phyloP scores from a whole-genome alignment of 1,140 invertebrate genomes.

The Hyposmocoma kahamanoa region DNA sequence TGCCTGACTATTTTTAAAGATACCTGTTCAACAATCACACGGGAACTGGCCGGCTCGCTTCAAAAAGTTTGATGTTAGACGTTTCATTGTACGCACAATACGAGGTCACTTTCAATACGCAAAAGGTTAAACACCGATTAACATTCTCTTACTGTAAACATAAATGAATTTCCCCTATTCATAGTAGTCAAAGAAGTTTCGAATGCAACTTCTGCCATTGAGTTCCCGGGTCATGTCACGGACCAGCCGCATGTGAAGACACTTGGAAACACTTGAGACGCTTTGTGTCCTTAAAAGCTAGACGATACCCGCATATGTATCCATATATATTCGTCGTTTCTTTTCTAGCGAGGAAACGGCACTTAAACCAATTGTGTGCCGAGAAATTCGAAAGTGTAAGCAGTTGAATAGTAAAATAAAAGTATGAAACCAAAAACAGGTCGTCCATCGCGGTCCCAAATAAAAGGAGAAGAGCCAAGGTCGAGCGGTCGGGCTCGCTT shows the following conservation, averaged over 20 bases:
- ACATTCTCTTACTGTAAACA: constrained; percentile 1
- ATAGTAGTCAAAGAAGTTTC: not conserved
- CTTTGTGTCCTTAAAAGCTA: constrained; percentile 7
- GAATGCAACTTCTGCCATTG: constrained; percentile 6
- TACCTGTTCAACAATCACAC: constrained; percentile 58
- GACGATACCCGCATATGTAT: constrained; percentile 8
- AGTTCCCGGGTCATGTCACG: constrained; percentile 8
- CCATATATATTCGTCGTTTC: not conserved
- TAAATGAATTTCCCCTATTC: constrained; percentile 11
- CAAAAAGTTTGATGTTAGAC: constrained; percentile 6
- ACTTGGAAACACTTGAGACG: constrained; percentile 12
- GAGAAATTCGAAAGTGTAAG: not conserved
- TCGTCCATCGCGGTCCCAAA: constrained; percentile 16
- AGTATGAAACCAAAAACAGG: constrained; percentile 20
- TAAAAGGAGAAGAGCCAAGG: constrained; percentile 24
- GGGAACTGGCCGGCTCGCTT: constrained; percentile 29
- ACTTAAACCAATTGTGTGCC: not conserved
- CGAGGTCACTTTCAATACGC: constrained; percentile 24
- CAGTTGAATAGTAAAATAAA: constrained; percentile 5
- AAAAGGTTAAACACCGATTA: constrained; percentile 12
- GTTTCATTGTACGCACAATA: constrained; percentile 10
- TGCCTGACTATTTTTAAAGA: constrained; percentile 35
- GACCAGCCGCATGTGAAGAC: not conserved
- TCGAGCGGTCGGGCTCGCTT: constrained; percentile 9
- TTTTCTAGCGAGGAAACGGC: not conserved